Percentiles rank a stretch among this genome's conserved stretches.
Evolutionary conservation across 2,888 invertebrate species (phyloP).

Genomic region (Drosophila atripex): DNA sequence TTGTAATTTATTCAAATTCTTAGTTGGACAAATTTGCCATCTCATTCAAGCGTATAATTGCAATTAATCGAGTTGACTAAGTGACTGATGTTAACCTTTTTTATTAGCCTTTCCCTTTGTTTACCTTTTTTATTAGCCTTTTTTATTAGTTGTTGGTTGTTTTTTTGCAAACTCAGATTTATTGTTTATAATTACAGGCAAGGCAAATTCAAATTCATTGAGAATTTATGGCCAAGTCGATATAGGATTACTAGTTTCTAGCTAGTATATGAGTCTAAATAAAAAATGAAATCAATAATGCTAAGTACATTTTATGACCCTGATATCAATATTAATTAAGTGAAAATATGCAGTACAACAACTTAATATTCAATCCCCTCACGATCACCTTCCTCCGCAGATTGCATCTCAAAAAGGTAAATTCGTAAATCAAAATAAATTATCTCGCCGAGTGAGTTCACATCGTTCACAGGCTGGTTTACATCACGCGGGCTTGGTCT

Average conservation of each 20-base stretch:
- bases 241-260: not conserved
- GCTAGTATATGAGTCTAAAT: too few relatives aligned
- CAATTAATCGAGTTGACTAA: constrained; percentile 26
- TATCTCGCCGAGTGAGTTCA: constrained; percentile 16
- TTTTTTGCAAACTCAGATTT: constrained; percentile 9
- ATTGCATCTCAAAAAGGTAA: constrained; percentile 7
- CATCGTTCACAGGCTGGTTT: constrained; percentile 38
- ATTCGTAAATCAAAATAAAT: constrained; percentile 43
- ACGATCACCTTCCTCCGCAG: not conserved
- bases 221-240: too few relatives aligned
- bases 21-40: constrained; percentile 17
- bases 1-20: constrained; percentile 1
- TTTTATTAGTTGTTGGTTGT: not conserved
- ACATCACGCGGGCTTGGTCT: constrained; percentile 21
- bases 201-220: too few relatives aligned
- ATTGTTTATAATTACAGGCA: constrained; percentile 12
- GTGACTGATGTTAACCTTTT: constrained; percentile 1
- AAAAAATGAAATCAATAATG: not conserved
- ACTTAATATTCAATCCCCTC: constrained; percentile 17
- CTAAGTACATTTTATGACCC: not conserved
- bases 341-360: constrained; percentile 9
- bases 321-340: not conserved
- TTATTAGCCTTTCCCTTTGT: not conserved
- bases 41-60: constrained; percentile 6
- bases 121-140: not conserved